Evolutionary conservation across 2,113 vertebrate genomes (phyloP).

Genomic region (Megaleporinus macrocephalus): DNA sequence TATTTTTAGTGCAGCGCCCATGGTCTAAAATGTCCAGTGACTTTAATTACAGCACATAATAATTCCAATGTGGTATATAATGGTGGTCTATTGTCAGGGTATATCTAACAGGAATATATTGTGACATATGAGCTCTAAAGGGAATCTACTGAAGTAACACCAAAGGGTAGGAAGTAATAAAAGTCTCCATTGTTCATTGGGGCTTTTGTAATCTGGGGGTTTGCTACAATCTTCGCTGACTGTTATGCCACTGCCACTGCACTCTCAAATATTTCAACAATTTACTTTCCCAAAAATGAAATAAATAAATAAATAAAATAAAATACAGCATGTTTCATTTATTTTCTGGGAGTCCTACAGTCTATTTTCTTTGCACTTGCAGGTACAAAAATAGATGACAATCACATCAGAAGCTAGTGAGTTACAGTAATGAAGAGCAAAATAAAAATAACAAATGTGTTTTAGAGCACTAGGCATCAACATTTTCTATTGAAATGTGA

Average conservation of each 20-base stretch:
- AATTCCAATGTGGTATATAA: neutral
- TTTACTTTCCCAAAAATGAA: neutral
- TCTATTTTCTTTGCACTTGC: conserved; percentile 7
- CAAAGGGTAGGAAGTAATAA: neutral
- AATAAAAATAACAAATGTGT: conserved; percentile 8
- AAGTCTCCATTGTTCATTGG: neutral
- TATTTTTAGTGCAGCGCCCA: conserved; percentile 6
- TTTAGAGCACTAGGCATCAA: conserved; percentile 17
- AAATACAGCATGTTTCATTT: neutral
- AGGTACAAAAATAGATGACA: conserved; percentile 9
- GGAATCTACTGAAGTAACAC: neutral
- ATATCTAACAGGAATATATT: neutral
- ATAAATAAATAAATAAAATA: neutral
- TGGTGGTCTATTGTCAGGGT: neutral
- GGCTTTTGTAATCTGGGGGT: neutral
- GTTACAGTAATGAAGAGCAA: conserved; percentile 7
- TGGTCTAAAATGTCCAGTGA: neutral
- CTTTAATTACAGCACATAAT: neutral
- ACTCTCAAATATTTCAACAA: neutral
- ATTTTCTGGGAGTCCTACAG: conserved; percentile 30
- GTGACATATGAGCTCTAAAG: neutral
- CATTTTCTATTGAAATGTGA: conserved; percentile 27
- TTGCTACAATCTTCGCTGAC: neutral
- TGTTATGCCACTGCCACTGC: neutral
- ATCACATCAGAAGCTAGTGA: conserved; percentile 13